phyloP scores from a whole-genome alignment of 2,888 invertebrate genomes.

The Liopterus haemorrhoidalis region DNA sequence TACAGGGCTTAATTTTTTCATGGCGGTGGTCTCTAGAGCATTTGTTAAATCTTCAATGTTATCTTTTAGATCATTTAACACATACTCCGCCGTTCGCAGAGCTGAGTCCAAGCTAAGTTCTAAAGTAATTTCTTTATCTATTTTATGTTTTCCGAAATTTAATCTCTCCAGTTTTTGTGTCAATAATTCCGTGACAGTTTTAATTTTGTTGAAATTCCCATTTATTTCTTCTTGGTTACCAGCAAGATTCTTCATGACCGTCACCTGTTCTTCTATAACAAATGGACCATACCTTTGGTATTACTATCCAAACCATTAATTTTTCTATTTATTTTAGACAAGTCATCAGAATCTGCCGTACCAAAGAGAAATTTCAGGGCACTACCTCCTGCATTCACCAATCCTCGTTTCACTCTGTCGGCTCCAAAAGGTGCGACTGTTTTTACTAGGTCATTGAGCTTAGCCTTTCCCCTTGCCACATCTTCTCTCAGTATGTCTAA shows the following conservation, averaged over 20 bases:
- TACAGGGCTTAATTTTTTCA: conserved; percentile 13
- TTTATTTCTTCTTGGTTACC: not conserved
- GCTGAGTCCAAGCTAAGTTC: conserved; percentile 2
- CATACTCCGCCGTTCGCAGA: conserved; percentile 5
- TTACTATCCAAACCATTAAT: conserved; percentile 5
- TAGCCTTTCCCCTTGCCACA: conserved; percentile 9
- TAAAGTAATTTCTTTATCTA: not conserved
- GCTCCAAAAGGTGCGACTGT: conserved; percentile 11
- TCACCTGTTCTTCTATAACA: conserved; percentile 14
- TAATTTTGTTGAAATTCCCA: conserved; percentile 6
- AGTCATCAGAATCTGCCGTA: conserved; percentile 10
- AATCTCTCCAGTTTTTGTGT: too few relatives aligned
- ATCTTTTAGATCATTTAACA: conserved; percentile 14
- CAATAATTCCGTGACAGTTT: too few relatives aligned
- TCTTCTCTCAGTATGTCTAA: conserved; percentile 4
- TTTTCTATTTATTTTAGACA: conserved; percentile 12
- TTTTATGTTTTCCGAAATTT: too few relatives aligned
- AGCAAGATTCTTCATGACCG: conserved; percentile 5
- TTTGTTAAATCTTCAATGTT: conserved; percentile 8
- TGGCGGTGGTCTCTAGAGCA: conserved; percentile 13
- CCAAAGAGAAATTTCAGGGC: conserved; percentile 16
- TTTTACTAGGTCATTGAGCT: conserved; percentile 9
- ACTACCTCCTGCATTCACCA: conserved; percentile 11
- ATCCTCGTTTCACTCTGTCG: conserved; percentile 10
- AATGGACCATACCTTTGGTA: not conserved